Evolutionary conservation across 2,888 invertebrate species (phyloP), one percentile per base, ranked within the genome.

Genomic region (Orthosia gracilis): DNA sequence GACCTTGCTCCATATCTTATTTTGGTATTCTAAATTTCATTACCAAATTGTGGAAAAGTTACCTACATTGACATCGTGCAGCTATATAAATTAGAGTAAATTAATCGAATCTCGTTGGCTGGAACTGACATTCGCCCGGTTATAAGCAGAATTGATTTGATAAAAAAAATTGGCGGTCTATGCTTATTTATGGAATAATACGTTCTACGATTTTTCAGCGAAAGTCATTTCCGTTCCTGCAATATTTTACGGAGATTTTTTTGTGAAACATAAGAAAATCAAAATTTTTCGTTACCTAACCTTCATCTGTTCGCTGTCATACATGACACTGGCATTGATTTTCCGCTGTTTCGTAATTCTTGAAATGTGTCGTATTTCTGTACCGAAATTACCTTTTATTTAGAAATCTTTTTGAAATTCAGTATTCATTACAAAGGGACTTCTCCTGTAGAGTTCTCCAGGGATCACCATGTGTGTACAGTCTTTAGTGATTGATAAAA

Each of bases 1-100:
- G 96, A 96, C 96, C 96, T 96, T 96, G 95, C 86, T 87, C 94
- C 86, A 93, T 91, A 84, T 91, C 77, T 77, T 89, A 80, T 84
- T 85, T 69, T 70, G 45, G 69, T 78, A 71, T 68, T 80, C 45
- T 70, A 65, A 68, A 70, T 73, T 78, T 70, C n/a, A 70, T 40
- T 66, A 61, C n/a, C 15, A 70, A 64, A 63, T 40, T 64, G 4
- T 11, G 31, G 31, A 31, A 58, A 54, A 61, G 45, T 67, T 57
- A 72, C 50, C 49, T 45, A 45, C 45, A 57, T 67, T 75, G 17
- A 52, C 45, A 52, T 18, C 4, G 21, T 23, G 2, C 15, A 59
- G 3, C 15, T n/a, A n/a, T 12, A 13, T 13, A 59, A 9, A 0
- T n/a, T 3, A 23, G 12, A 45, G 26, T 0, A 26, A 23, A 17